A percentile compares a stretch with the other conserved stretches of the same genome.
Evolutionary conservation across 2,797 vertebrate species (phyloP).

Genomic region (Parauchenoglanis punctatus): DNA sequence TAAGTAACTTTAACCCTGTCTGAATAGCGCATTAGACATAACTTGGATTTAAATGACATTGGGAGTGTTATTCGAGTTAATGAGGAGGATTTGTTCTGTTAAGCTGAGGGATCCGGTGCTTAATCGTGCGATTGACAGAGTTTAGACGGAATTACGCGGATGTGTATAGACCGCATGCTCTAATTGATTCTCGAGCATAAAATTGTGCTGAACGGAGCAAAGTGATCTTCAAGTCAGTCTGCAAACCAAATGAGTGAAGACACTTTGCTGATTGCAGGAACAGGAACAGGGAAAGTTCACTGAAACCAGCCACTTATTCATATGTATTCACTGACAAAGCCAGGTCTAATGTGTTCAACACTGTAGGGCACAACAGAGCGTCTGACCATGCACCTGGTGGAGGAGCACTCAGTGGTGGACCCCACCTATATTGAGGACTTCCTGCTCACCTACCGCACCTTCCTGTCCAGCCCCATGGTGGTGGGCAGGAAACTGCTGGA

Average conservation of each 20-base stretch:
- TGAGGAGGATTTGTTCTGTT: constrained; percentile 13
- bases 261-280: background rate
- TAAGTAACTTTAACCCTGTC: background rate
- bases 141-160: constrained; percentile 30
- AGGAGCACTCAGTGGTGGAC: constrained; percentile 98
- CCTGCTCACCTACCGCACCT: constrained; percentile 95
- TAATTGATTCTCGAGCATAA: constrained; percentile 39
- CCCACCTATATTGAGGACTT: constrained; percentile 99
- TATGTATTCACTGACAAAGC: background rate
- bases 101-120: background rate
- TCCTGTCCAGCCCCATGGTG: constrained; percentile 98
- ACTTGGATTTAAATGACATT: background rate
- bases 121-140: constrained; percentile 13
- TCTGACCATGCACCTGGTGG: constrained; percentile 97
- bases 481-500: constrained; percentile 98
- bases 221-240: background rate
- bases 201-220: constrained; percentile 40
- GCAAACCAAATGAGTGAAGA: background rate
- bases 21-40: background rate
- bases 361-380: constrained; percentile 92
- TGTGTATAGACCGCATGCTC: background rate
- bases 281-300: background rate
- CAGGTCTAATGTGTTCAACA: background rate
- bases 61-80: background rate
- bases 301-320: background rate